A percentile compares a stretch with the other conserved stretches of the same genome.
Conservation (phyloP, 1,140 invertebrate species). For the Stegodyphus dumicola region DNA sequence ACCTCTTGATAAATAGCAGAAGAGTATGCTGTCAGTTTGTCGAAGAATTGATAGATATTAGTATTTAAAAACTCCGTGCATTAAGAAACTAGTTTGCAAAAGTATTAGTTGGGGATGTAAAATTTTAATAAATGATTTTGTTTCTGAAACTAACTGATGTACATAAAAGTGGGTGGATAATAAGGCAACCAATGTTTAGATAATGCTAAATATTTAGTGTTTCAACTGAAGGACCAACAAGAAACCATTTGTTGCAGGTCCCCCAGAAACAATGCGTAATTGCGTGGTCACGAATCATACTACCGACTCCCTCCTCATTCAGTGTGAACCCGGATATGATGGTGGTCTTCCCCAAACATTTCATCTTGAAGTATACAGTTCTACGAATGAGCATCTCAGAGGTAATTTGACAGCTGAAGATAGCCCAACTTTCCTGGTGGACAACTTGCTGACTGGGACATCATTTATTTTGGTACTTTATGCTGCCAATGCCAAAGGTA, state of each 20-base stretch:
- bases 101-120: too few species aligned
- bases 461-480: constrained; percentile 61
- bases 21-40: too few species aligned
- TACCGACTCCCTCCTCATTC: constrained; percentile 74
- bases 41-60: too few species aligned
- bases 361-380: constrained; percentile 80
- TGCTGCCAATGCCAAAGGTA: constrained; percentile 63
- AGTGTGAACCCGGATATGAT: constrained; percentile 80
- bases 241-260: constrained; percentile 60
- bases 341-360: constrained; percentile 86
- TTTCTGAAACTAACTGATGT: too few species aligned
- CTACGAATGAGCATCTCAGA: constrained; percentile 43
- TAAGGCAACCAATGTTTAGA: too few species aligned
- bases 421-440: constrained; percentile 59
- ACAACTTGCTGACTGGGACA: constrained; percentile 59
- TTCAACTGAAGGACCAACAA: too few species aligned
- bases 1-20: too few species aligned
- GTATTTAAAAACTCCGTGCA: too few species aligned
- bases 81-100: too few species aligned
- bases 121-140: too few species aligned
- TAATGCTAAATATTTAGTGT: too few species aligned
- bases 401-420: constrained; percentile 58
- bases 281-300: constrained; percentile 64
- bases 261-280: constrained; percentile 65
- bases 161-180: too few species aligned